Percentiles rank a stretch among this genome's conserved stretches.
These are phyloP conservation scores for Campoplex capitator DNA, from an alignment of 2,888 invertebrate species.

Conservation along the genomic window DNA sequence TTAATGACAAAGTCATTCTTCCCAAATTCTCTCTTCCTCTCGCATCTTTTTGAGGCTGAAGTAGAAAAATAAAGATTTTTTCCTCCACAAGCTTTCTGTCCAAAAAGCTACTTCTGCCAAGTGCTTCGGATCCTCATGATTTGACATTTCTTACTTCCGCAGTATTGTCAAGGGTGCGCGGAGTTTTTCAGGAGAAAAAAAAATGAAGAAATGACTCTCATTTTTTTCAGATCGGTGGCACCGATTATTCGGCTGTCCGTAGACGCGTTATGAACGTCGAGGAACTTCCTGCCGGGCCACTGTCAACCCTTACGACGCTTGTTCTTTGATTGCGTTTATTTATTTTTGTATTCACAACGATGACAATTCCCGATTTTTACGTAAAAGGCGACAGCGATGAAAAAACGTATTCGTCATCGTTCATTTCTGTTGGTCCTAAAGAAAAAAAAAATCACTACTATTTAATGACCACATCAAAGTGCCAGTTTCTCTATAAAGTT, in stretches of 20 bases:
- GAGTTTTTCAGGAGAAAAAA: slow-evolving; percentile 25
- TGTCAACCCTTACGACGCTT: slow-evolving; percentile 38
- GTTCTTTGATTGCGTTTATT: slow-evolving; percentile 50
- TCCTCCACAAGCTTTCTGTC: background rate
- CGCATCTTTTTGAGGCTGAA: background rate
- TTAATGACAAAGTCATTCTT: slow-evolving; percentile 45
- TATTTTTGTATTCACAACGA: slow-evolving; percentile 40
- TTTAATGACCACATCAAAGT: background rate
- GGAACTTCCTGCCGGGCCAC: background rate
- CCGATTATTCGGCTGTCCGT: slow-evolving; percentile 68
- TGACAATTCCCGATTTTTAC: slow-evolving; percentile 71
- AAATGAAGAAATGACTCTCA: slow-evolving; percentile 72
- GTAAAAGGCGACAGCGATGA: background rate
- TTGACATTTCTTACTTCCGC: slow-evolving; percentile 35
- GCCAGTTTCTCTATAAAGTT: background rate
- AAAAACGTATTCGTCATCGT: background rate
- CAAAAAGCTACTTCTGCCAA: slow-evolving; percentile 46
- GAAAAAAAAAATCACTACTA: background rate
- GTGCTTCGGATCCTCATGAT: slow-evolving; percentile 34
- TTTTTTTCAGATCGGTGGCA: slow-evolving; percentile 76
- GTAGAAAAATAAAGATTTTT: slow-evolving; percentile 48
- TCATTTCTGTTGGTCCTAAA: background rate
- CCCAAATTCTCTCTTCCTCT: slow-evolving; percentile 22
- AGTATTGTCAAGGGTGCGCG: slow-evolving; percentile 3
- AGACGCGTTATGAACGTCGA: background rate